Evolutionary conservation across 2,888 invertebrate species (phyloP), one percentile per base, ranked within the genome.

Genomic region (Ochlodes sylvanus): DNA sequence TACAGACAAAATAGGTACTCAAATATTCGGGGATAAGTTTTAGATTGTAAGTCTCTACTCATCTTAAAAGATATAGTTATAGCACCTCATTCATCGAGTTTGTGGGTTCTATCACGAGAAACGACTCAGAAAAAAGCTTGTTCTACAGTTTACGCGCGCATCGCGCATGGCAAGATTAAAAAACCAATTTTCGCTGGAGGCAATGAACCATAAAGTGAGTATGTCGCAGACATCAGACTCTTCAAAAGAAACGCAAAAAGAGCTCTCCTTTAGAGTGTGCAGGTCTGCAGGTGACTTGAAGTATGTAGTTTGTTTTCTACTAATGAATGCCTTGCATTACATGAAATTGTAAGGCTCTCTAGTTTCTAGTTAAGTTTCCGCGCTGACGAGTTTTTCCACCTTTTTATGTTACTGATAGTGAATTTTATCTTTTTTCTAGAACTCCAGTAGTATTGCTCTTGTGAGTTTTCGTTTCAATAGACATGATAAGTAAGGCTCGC

Each of bases 121-220:
- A 52, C 21, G 27, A 14, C 14, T 27, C 21, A 52, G 19, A 52
- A 17, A 50, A 19, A 52, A 52, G 21, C 21, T 52, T 52, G 14
- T 27, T 52, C 21, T 27, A 52, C 52, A 52, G 14, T 52, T 52
- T 52, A 52, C 7, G 21, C n/a, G 52, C 21, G 52, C 52, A 21
- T 52, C n/a, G 52, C 21, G 52, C 52, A 21, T 52, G 27, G n/a
- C 27, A 52, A 52, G 52, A 52, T 52, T 52, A 52, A 27, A 52
- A 52, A 52, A 52, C 52, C 52, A 52, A 52, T 52, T 52, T 52
- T 52, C 7, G 21, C 52, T 14, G 7, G 52, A 52, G 52, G 52
- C 52, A 52, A 21, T 52, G 52, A 52, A 52, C 52, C 27, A 52
- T 52, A 52, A 52, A 52, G 52, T 52, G 52, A 52, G 52, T 12